Conservation (phyloP, 2,888 invertebrate species). For the Scaptomyza parva region DNA sequence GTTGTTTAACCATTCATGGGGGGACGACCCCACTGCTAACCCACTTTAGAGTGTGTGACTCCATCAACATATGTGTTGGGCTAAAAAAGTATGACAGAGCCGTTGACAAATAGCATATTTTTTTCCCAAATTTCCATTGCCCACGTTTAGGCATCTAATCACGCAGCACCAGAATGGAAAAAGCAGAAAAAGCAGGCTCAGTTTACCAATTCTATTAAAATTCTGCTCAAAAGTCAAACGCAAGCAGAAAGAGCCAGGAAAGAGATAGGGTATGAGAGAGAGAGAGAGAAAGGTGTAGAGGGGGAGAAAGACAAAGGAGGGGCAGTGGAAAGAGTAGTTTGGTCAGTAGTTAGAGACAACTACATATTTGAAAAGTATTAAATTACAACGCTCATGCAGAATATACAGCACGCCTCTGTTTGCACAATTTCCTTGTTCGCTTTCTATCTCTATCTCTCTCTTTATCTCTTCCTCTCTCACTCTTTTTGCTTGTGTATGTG, state of each 20-base stretch:
- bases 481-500: slow-evolving; percentile 4
- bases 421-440: slow-evolving; percentile 65
- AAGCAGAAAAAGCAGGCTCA: slow-evolving; percentile 44
- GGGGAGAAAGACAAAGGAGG: too few species aligned
- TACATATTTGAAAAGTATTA: slow-evolving; percentile 78
- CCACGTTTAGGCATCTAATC: slow-evolving; percentile 71
- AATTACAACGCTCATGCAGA: slow-evolving; percentile 65
- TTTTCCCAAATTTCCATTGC: slow-evolving; percentile 46
- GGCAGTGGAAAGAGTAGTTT: neutral
- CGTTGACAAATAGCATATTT: slow-evolving; percentile 53
- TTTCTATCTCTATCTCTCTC: neutral
- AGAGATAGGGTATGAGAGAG: too few species aligned
- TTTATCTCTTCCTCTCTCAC: slow-evolving; percentile 1
- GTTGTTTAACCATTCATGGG: slow-evolving; percentile 41
- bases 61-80: slow-evolving; percentile 2
- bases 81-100: neutral
- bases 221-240: slow-evolving; percentile 65
- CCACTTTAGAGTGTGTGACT: slow-evolving; percentile 1
- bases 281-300: neutral
- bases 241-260: slow-evolving; percentile 40
- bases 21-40: slow-evolving; percentile 12
- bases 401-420: slow-evolving; percentile 72
- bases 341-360: slow-evolving; percentile 52
- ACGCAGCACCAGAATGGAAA: slow-evolving; percentile 31
- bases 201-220: slow-evolving; percentile 80